Percentiles rank a stretch among this genome's conserved stretches.
Evolutionary conservation across 2,888 invertebrate genomes (phyloP).

Genomic region (Epirrita christyi): DNA sequence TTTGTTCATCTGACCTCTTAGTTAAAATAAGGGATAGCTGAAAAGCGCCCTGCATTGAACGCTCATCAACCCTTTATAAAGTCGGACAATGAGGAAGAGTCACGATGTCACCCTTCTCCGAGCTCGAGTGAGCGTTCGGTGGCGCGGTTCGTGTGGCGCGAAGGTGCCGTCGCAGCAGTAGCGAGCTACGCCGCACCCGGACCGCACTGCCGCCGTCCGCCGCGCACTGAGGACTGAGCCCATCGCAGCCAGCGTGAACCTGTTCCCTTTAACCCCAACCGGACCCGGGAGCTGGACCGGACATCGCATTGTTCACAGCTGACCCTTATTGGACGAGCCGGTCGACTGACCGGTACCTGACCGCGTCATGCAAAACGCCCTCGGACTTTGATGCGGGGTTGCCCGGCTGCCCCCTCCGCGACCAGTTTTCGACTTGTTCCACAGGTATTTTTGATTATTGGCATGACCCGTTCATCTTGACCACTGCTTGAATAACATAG

Average conservation of each 20-base stretch:
- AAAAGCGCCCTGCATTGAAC: slow-evolving; percentile 51
- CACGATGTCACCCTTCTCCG: slow-evolving; percentile 78
- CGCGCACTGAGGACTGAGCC: slow-evolving; percentile 58
- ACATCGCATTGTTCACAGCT: slow-evolving; percentile 72
- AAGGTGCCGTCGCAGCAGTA: slow-evolving; percentile 69
- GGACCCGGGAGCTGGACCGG: slow-evolving; percentile 58
- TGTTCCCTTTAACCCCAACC: slow-evolving; percentile 57
- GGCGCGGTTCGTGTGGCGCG: slow-evolving; percentile 57
- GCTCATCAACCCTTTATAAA: slow-evolving; percentile 67
- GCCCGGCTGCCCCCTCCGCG: slow-evolving; percentile 68
- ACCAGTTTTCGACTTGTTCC: slow-evolving; percentile 68
- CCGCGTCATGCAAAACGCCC: slow-evolving; percentile 74
- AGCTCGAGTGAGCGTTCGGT: slow-evolving; percentile 57
- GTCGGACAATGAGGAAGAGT: slow-evolving; percentile 70
- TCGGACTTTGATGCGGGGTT: slow-evolving; percentile 72
- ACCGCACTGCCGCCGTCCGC: slow-evolving; percentile 70
- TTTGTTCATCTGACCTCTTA: slow-evolving; percentile 38
- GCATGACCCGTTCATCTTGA: slow-evolving; percentile 49
- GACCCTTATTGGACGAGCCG: slow-evolving; percentile 70
- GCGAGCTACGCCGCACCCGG: slow-evolving; percentile 74
- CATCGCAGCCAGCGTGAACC: slow-evolving; percentile 46
- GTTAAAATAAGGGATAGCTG: slow-evolving; percentile 46
- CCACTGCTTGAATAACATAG: slow-evolving; percentile 47
- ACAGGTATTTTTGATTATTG: slow-evolving; percentile 72
- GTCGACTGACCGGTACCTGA: slow-evolving; percentile 71